Evolutionary conservation across 2,797 vertebrate genomes (phyloP).

Genomic region (Paedocypris micromegethes): DNA sequence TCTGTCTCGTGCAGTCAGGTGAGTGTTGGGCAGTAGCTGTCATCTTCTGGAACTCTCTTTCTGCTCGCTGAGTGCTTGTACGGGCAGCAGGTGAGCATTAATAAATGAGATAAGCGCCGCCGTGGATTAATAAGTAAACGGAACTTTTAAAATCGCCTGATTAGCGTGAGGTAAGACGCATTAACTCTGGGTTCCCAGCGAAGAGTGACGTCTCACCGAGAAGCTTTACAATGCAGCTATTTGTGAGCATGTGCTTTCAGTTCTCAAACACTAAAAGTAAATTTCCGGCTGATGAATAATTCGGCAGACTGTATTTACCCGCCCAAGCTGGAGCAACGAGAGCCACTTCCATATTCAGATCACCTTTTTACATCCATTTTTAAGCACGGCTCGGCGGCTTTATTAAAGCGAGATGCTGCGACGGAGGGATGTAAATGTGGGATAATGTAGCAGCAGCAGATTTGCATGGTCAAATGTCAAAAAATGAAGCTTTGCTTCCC

Average conservation of each 20-base stretch:
- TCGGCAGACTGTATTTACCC: constrained; percentile 38
- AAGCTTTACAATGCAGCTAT: constrained; percentile 18
- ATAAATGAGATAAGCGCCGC: constrained; percentile 50
- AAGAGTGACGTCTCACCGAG: constrained; percentile 46
- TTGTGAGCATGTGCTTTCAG: constrained; percentile 2
- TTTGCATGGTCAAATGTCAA: constrained; percentile 99
- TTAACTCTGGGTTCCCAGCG: constrained; percentile 39
- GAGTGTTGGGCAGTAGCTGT: constrained; percentile 68
- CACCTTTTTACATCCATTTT: constrained; percentile 79
- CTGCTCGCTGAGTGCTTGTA: constrained; percentile 70
- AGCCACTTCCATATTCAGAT: constrained; percentile 70
- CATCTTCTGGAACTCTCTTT: constrained; percentile 74
- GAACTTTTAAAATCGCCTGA: constrained; percentile 44
- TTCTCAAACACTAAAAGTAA: constrained; percentile 47
- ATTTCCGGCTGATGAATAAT: constrained; percentile 61
- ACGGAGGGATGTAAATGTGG: constrained; percentile 94
- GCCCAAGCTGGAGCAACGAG: constrained; percentile 61
- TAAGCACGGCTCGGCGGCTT: constrained; percentile 75
- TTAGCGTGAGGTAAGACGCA: constrained; percentile 38
- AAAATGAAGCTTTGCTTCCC: constrained; percentile 96
- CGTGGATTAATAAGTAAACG: constrained; percentile 49
- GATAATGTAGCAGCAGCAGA: constrained; percentile 98
- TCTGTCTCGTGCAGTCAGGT: too few relatives aligned
- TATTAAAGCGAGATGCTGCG: constrained; percentile 72
- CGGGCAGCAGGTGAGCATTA: constrained; percentile 74